Conservation (phyloP, 2,797 vertebrate species). For the Diglossa cyanea region DNA sequence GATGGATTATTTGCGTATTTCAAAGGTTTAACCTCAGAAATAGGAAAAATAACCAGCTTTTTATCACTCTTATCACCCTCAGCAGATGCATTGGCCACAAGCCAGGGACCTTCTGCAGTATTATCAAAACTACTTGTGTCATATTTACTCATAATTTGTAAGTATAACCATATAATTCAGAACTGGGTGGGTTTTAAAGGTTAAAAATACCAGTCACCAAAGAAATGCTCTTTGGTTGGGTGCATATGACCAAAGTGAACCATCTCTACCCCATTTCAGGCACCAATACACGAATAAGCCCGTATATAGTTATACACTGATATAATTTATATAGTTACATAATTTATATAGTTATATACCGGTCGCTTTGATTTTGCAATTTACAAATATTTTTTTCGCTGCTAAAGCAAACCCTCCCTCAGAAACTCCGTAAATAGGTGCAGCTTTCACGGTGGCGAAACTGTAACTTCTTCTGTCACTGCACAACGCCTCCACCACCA, state of each 20-base stretch:
- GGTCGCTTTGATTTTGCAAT: not conserved
- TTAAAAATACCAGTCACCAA: not conserved
- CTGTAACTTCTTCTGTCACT: not conserved
- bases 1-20: accelerated
- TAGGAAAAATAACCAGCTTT: not conserved
- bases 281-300: not conserved
- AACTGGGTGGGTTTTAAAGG: not conserved
- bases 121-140: not conserved
- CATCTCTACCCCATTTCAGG: not conserved
- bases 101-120: not conserved
- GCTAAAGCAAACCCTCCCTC: not conserved
- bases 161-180: not conserved
- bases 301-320: too few relatives aligned
- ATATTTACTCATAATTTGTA: not conserved
- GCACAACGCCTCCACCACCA: not conserved
- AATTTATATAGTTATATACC: too few relatives aligned
- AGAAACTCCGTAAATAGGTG: accelerated
- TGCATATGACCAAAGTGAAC: accelerated
- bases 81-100: not conserved
- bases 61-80: not conserved
- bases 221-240: not conserved
- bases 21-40: not conserved
- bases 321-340: not conserved
- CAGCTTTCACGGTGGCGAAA: not conserved
- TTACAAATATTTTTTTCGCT: not conserved